These are phyloP conservation scores for Zaprionus nigranus DNA, from an alignment of 1,140 invertebrate genomes.

Conservation along the genomic window DNA sequence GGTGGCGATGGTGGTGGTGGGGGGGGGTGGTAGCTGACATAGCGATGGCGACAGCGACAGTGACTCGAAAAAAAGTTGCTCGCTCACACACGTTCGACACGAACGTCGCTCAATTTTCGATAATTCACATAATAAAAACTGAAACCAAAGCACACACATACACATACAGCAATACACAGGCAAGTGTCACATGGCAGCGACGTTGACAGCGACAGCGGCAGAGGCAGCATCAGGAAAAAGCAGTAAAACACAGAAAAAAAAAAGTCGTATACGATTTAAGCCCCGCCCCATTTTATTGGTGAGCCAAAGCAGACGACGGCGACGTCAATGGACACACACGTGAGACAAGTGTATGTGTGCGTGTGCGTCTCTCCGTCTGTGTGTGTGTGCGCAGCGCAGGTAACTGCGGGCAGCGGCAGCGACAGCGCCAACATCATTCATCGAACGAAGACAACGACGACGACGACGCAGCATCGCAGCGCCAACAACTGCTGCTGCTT, in stretches of 20 bases:
- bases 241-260: constrained; percentile 42
- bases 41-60: constrained; percentile 1
- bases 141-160: constrained; percentile 46
- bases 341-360: constrained; percentile 40
- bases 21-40: not conserved
- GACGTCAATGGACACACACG: constrained; percentile 74
- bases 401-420: constrained; percentile 52
- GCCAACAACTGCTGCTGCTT: constrained; percentile 29
- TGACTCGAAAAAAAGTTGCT: constrained; percentile 7
- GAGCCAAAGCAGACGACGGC: constrained; percentile 71
- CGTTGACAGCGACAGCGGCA: constrained; percentile 25
- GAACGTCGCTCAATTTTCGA: constrained; percentile 72
- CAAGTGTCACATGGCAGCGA: constrained; percentile 69
- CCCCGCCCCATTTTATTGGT: constrained; percentile 84
- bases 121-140: constrained; percentile 81
- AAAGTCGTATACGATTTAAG: constrained; percentile 65
- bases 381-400: constrained; percentile 53
- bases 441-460: constrained; percentile 59
- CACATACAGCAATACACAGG: constrained; percentile 31
- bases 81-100: constrained; percentile 21
- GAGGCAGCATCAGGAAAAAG: constrained; percentile 41
- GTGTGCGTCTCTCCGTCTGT: constrained; percentile 28
- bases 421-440: constrained; percentile 69
- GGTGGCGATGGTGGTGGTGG: not conserved
- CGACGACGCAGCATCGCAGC: constrained; percentile 60